phyloP scores from a whole-genome alignment of 2,797 vertebrate genomes.

The Spea hammondii region DNA sequence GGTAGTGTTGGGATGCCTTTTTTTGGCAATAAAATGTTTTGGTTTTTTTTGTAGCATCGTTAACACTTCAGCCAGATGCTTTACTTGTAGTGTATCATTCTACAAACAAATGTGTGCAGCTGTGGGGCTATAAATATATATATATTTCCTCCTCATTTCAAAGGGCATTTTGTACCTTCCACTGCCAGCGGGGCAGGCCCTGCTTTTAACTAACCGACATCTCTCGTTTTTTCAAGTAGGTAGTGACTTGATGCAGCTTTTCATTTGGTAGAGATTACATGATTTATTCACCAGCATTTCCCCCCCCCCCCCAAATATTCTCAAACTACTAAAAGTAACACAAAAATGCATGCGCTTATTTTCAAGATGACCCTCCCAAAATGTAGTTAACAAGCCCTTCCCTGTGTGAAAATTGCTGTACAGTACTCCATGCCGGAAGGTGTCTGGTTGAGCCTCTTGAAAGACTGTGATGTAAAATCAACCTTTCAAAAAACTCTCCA shows the following conservation, averaged over 20 bases:
- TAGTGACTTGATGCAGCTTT: slow-evolving; percentile 60
- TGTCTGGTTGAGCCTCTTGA: not conserved
- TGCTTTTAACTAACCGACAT: slow-evolving; percentile 8
- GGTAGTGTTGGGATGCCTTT: slow-evolving; percentile 46
- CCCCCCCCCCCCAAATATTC: not conserved
- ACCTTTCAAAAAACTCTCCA: slow-evolving; percentile 5
- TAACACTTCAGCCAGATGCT: slow-evolving; percentile 10
- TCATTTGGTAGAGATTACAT: not conserved
- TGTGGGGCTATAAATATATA: not conserved
- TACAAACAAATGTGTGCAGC: slow-evolving; percentile 15
- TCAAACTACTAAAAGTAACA: not conserved
- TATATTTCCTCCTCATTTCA: no score
- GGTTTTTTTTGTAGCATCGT: slow-evolving; percentile 45
- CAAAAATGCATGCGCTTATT: not conserved
- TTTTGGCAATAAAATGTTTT: slow-evolving; percentile 74
- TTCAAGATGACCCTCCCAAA: no score
- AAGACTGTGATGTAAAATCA: slow-evolving; percentile 10
- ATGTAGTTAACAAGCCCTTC: no score
- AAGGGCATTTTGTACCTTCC: not conserved
- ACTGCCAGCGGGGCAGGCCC: slow-evolving; percentile 35
- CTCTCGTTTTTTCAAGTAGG: slow-evolving; percentile 56
- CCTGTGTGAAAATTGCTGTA: no score
- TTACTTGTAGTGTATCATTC: slow-evolving; percentile 5
- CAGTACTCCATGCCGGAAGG: not conserved
- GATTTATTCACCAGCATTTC: slow-evolving; percentile 69